Base-by-base conservation (phyloP, 2,888 invertebrate species). In the Phyllotreta cruciferae region DNA sequence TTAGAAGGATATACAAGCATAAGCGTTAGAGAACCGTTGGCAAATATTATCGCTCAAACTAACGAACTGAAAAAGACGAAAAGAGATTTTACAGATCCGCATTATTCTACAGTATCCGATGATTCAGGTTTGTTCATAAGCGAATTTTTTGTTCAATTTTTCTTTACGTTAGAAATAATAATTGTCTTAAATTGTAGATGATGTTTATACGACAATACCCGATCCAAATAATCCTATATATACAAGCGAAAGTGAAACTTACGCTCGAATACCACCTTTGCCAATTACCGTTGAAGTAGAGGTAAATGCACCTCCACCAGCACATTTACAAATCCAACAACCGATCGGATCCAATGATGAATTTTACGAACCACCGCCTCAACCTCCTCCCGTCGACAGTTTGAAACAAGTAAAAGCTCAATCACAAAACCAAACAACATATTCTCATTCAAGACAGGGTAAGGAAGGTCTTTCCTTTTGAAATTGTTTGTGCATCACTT, bases 1-100 rank as follows among this genome's bases (percentile, higher is more conserved):
- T 35, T 81, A 93, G 93, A 94, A 84, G 94, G 94, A 49, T 95
- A 95, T 79, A 94, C 94, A 0, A 94, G 94, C 77, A 94, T 94
- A 71, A 94, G 93, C 69, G 95, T 95, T 1, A 85, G 94, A 11
- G 94, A 94, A 79, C 95, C 95, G 0, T 82, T 95, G 66, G 92
- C 93, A 3, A 89, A 89, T 76, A 88, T 91, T 68, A 86, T 90
- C 70, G 89, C 88, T 53, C 87, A 88, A 78, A 88, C 88, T 0
- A 82, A 83, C 66, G 81, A 82, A 56, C 76, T 78, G 66, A 76
- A 71, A 52, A 84, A 71, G 76, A 84, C 70, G 75, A 81, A 76
- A 75, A 79, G 73, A 64, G 79, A 71, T 13, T 53, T 52, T 42
- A 76, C 82, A 38, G 89, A 90, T 79, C 86, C 89, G 0, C 93